Base-by-base conservation (phyloP, 2,797 vertebrate genomes). In the Melanotaenia boesemani region DNA sequence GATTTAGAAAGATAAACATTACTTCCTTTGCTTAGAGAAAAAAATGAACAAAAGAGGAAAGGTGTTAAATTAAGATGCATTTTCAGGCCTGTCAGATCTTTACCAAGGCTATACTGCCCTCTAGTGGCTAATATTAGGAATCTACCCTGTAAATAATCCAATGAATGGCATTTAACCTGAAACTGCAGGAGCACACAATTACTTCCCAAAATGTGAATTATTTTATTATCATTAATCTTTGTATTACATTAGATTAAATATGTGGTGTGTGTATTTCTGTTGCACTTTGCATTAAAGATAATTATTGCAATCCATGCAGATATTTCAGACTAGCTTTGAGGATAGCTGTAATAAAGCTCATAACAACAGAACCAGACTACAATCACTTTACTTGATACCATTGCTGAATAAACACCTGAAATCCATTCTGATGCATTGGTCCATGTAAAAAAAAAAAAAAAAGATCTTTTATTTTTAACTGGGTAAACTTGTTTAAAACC, bases 1-100 rank as follows among this genome's bases (percentile, higher is more conserved):
- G 2, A 77, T 71, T 63, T 66, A 63, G n/a, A 74, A 9, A 76
- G 84, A 85, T 83, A 87, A 90, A 90, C 7, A 30, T 44, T 1
- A 44, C 41, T 44, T 44, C 15, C 15, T 44, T 44, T 15, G 15
- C 15, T 44, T 16, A 16, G 41, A 12, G 37, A 39, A 10, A 39
- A 39, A 39, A 37, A 39, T 3, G 37, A 44, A 44, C 4, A 11
- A 44, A 44, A 44, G 15, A 44, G 41, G 3, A 13, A 39, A 15
- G 41, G 13, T 3, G 12, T 39, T 9, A 34, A 5, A 7, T 58
- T 11, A 6, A 60, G 18, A 2, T 28, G 1, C 20, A 1, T 13
- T 60, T 62, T 68, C 26, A 44, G 0, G 37, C 41, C 60, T 26
- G 9, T 61, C 16, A 60, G n/a, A 41, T 1, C 34, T 44, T 57